These are phyloP conservation scores for Prinia subflava DNA, from an alignment of 2,113 vertebrate species.

Conservation along the genomic window DNA sequence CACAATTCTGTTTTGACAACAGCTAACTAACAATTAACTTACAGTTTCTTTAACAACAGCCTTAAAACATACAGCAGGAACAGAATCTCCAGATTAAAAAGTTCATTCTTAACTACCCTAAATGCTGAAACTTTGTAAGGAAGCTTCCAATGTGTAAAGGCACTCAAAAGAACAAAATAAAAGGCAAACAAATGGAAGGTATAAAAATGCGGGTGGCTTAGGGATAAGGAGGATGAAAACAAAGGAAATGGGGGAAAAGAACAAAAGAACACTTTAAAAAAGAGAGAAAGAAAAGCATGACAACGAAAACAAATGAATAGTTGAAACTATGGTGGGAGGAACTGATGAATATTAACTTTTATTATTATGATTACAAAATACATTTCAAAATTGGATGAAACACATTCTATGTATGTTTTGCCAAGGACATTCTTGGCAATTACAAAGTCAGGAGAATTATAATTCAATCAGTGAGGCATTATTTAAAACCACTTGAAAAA, in stretches of 20 bases:
- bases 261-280: background rate
- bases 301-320: background rate
- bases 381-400: slow-evolving; percentile 50
- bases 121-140: background rate
- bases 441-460: slow-evolving; percentile 37
- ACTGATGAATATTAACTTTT: slow-evolving; percentile 51
- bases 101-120: background rate
- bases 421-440: slow-evolving; percentile 64
- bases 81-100: background rate
- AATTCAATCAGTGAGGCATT: slow-evolving; percentile 54
- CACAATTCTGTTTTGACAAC: background rate
- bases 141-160: background rate
- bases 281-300: background rate
- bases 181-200: background rate
- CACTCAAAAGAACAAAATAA: background rate
- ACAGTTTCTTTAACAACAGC: background rate
- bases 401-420: slow-evolving; percentile 27
- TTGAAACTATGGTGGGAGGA: slow-evolving; percentile 41
- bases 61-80: background rate
- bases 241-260: background rate
- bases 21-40: background rate
- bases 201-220: background rate
- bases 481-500: slow-evolving; percentile 51
- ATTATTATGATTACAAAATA: slow-evolving; percentile 57
- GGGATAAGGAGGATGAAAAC: background rate